These are phyloP conservation scores for Menidia beryllina DNA, from an alignment of 2,113 vertebrate species.

Conservation along the genomic window DNA sequence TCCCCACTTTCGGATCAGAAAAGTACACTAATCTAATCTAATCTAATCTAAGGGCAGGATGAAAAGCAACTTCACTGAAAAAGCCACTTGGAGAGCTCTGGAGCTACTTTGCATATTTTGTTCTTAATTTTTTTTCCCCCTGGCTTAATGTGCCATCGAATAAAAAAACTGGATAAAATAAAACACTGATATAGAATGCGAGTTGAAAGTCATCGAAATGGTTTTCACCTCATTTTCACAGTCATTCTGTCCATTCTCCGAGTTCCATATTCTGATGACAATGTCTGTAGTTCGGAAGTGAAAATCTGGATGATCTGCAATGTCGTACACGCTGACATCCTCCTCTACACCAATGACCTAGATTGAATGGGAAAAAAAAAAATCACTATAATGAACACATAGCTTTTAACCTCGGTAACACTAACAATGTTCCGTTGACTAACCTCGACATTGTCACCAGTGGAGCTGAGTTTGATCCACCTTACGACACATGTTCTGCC, in stretches of 20 bases:
- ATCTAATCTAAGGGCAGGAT: too few species aligned
- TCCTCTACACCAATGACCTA: conserved; percentile 94
- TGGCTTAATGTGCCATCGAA: too few species aligned
- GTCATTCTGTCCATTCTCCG: conserved; percentile 82
- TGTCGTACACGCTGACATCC: conserved; percentile 97
- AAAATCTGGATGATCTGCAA: conserved; percentile 96
- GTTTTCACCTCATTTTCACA: conserved; percentile 79
- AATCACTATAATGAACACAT: rapidly evolving
- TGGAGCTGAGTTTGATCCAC: conserved; percentile 93
- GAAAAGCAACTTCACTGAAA: neutral
- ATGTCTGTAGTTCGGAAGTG: conserved; percentile 96
- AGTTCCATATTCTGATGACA: conserved; percentile 96
- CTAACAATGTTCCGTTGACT: conserved; percentile 39
- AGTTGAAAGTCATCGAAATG: neutral
- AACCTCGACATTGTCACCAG: conserved; percentile 92
- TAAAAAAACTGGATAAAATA: too few species aligned
- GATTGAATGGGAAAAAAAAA: neutral
- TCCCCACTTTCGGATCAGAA: too few species aligned
- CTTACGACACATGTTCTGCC: conserved; percentile 95
- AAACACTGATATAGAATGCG: too few species aligned
- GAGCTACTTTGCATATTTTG: too few species aligned
- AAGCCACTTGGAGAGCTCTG: too few species aligned
- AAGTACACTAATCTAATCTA: too few species aligned
- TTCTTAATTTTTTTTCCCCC: too few species aligned
- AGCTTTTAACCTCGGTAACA: neutral